These are phyloP conservation scores for Patella vulgata DNA, from an alignment of 1,140 invertebrate species.

Conservation along the genomic window DNA sequence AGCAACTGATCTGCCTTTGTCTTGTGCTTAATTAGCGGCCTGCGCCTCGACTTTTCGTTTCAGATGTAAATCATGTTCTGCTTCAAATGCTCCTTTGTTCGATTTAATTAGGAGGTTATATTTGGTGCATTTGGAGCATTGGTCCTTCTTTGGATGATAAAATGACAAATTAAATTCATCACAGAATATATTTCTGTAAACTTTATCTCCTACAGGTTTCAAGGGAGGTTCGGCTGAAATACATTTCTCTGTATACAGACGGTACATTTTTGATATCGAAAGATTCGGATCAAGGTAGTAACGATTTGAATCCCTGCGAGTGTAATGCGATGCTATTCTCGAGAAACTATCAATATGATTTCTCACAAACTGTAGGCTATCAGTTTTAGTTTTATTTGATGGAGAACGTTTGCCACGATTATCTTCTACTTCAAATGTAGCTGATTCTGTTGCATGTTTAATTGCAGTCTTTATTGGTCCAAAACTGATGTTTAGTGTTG, in stretches of 20 bases:
- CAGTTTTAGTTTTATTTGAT: constrained; percentile 2
- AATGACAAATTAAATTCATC: constrained; percentile 28
- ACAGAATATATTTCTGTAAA: constrained; percentile 23
- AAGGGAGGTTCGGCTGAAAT: not conserved
- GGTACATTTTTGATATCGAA: constrained; percentile 21
- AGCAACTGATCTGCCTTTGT: constrained; percentile 10
- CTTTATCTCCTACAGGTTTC: not conserved
- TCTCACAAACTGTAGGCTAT: constrained; percentile 1
- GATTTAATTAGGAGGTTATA: too few species aligned
- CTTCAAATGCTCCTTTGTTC: not conserved
- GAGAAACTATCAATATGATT: constrained; percentile 19
- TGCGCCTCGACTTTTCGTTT: constrained; percentile 8
- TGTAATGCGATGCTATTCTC: constrained; percentile 21
- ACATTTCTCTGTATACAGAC: constrained; percentile 17
- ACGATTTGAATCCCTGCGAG: constrained; percentile 13
- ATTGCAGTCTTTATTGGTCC: not conserved
- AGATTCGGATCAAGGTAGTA: constrained; percentile 7
- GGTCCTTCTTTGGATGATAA: constrained; percentile 23
- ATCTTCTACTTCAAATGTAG: not conserved
- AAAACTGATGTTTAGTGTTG: not conserved
- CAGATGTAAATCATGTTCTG: constrained; percentile 5
- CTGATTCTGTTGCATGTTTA: not conserved
- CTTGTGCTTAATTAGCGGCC: constrained; percentile 10
- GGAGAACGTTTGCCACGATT: not conserved
- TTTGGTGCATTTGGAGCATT: not conserved